A percentile compares a stretch with the other conserved stretches of the same genome.
phyloP scores from a whole-genome alignment of 2,113 vertebrate species.

The Lampris incognitus region DNA sequence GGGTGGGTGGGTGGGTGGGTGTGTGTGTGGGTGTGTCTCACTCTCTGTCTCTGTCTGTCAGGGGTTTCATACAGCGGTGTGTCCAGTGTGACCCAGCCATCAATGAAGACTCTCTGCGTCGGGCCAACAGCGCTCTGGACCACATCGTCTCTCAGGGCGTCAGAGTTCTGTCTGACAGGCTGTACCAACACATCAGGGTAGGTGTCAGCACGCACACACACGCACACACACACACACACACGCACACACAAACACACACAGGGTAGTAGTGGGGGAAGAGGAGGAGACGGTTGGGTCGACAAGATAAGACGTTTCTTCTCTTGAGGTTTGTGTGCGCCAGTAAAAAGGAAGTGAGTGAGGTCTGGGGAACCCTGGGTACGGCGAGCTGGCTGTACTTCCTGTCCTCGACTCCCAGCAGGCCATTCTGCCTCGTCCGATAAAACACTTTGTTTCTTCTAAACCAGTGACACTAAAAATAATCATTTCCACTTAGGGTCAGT shows the following conservation, averaged over 20 bases:
- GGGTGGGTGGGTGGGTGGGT: conserved; percentile 5
- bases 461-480: too few relatives aligned
- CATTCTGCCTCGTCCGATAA: too few relatives aligned
- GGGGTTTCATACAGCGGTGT: conserved; percentile 84
- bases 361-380: neutral
- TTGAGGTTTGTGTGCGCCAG: too few relatives aligned
- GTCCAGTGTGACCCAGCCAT: conserved; percentile 79
- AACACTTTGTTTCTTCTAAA: too few relatives aligned
- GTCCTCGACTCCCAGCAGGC: neutral
- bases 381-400: neutral
- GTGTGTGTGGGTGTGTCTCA: conserved; percentile 20
- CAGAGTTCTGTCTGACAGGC: conserved; percentile 81
- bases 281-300: neutral
- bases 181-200: conserved; percentile 89
- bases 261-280: neutral
- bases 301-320: too few relatives aligned
- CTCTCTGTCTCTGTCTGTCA: conserved; percentile 52
- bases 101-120: conserved; percentile 81
- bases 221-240: neutral
- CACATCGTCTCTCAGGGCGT: conserved; percentile 85
- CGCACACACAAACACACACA: neutral
- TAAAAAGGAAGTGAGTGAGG: too few relatives aligned
- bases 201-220: conserved; percentile 1
- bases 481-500: too few relatives aligned
- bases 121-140: conserved; percentile 82